phyloP scores from a whole-genome alignment of 2,888 invertebrate species.

The Chrysomela aeneicollis region DNA sequence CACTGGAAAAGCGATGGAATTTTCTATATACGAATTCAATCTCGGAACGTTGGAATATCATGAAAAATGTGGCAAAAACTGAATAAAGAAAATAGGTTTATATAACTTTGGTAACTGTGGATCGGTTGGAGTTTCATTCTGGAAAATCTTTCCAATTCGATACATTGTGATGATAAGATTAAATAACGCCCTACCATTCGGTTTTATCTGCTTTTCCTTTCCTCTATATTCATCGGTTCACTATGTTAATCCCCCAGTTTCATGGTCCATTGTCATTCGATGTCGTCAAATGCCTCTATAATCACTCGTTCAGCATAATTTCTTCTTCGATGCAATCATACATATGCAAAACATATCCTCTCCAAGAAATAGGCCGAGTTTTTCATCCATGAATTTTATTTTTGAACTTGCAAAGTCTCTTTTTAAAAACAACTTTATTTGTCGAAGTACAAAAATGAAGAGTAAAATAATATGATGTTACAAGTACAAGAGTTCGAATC shows the following conservation, averaged over 20 bases:
- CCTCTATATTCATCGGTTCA: constrained; percentile 58
- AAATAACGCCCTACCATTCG: constrained; percentile 58
- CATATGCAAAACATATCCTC: too few relatives aligned
- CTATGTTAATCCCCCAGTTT: constrained; percentile 60
- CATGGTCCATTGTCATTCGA: constrained; percentile 59
- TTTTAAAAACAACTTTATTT: too few relatives aligned
- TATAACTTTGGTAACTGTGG: constrained; percentile 49
- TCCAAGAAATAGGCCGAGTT: too few relatives aligned
- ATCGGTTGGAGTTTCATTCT: constrained; percentile 54
- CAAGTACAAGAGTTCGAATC: too few relatives aligned
- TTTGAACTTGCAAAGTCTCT: too few relatives aligned
- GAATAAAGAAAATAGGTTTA: constrained; percentile 35
- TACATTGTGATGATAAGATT: constrained; percentile 59
- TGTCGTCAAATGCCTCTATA: constrained; percentile 55
- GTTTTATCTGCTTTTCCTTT: constrained; percentile 56
- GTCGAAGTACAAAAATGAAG: too few relatives aligned
- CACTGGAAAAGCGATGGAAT: constrained; percentile 22
- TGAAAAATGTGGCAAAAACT: constrained; percentile 31
- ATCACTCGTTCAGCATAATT: constrained; percentile 40
- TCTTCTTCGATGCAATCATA: not conserved
- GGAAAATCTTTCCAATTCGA: constrained; percentile 55
- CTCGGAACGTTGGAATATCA: constrained; percentile 27
- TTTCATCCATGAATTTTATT: too few relatives aligned
- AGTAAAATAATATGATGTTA: too few relatives aligned
- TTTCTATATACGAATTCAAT: constrained; percentile 23